Percentiles rank a stretch among this genome's conserved stretches.
These are phyloP conservation scores for Metalampra italica DNA, from an alignment of 2,888 invertebrate genomes.

Conservation along the genomic window DNA sequence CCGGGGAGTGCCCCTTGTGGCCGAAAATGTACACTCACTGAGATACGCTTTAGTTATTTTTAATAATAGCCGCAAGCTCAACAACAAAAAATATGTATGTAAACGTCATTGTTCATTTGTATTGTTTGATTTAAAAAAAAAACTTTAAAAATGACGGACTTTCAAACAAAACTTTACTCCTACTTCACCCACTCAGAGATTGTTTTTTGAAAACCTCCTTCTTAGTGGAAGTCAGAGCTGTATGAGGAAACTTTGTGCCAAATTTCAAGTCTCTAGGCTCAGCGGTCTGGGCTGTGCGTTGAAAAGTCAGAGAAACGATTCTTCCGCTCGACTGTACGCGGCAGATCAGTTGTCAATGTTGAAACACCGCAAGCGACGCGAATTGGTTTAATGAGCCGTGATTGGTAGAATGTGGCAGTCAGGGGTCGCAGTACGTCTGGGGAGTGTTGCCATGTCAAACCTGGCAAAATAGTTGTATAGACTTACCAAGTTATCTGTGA, in stretches of 20 bases:
- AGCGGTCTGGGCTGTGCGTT: no score
- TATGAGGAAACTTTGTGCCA: no score
- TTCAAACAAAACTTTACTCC: no score
- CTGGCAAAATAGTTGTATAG: neutral
- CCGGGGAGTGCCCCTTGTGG: neutral
- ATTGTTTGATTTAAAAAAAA: no score
- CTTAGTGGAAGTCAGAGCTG: no score
- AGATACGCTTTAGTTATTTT: neutral
- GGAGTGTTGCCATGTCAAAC: neutral
- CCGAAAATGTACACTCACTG: neutral
- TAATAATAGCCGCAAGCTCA: neutral
- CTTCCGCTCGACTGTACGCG: neutral
- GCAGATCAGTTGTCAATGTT: constrained; percentile 2
- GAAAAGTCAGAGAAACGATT: neutral
- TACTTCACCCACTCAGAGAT: no score
- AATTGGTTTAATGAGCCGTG: constrained; percentile 23
- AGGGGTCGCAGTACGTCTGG: neutral
- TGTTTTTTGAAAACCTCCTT: no score
- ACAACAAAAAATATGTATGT: no score
- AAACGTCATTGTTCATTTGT: no score
- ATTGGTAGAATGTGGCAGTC: neutral
- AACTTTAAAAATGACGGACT: no score
- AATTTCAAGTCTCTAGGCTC: no score
- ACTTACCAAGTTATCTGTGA: no score
- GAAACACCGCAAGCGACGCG: constrained; percentile 12